A percentile compares a stretch with the other conserved stretches of the same genome.
Conservation (phyloP, 2,113 vertebrate genomes). For the Hemibagrus wyckioides region DNA sequence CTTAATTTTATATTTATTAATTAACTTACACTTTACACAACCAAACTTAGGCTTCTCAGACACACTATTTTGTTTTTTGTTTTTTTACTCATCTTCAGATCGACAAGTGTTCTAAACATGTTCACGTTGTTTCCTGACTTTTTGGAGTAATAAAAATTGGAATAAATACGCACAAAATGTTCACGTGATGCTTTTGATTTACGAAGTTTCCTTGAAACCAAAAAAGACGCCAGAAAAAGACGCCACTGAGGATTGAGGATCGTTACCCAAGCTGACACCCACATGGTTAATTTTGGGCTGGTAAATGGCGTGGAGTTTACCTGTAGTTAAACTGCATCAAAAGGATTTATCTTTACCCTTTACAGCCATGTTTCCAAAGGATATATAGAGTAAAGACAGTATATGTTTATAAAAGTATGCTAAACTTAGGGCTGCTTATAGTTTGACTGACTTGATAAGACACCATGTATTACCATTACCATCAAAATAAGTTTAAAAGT, state of each 20-base stretch:
- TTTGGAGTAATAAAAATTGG: neutral
- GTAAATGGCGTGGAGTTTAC: neutral
- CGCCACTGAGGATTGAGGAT: neutral
- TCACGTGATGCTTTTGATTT: neutral
- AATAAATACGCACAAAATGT: no score
- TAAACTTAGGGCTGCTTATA: neutral
- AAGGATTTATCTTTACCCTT: neutral
- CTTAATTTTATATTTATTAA: neutral
- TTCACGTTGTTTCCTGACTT: neutral
- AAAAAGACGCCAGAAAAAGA: neutral
- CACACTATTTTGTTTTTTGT: no score
- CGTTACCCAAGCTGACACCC: neutral
- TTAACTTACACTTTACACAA: neutral
- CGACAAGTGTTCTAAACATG: neutral
- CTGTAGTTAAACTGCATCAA: neutral
- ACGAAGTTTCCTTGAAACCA: neutral
- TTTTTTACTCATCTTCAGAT: neutral
- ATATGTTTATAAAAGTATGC: neutral
- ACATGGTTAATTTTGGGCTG: neutral
- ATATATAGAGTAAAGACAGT: no score
- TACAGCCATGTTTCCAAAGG: neutral
- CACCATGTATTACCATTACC: neutral
- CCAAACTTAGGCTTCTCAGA: neutral
- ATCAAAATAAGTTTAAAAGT: neutral
- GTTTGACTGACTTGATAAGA: neutral